Conservation (phyloP, 1,140 invertebrate species). For the Pristionchus pacificus region DNA sequence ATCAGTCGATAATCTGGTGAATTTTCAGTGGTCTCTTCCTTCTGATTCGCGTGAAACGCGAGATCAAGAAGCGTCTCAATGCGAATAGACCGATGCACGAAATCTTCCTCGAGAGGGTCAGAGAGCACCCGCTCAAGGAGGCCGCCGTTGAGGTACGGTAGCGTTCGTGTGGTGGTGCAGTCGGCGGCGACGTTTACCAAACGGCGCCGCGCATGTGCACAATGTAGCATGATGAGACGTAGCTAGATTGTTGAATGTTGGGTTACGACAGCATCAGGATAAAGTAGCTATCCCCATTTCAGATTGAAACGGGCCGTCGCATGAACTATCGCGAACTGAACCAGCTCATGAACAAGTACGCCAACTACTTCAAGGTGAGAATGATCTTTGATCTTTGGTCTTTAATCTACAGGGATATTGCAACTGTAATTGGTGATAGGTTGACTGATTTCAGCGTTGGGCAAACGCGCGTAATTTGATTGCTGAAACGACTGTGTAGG, state of each 20-base stretch:
- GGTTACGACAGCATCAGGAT: slow-evolving; percentile 21
- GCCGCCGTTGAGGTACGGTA: slow-evolving; percentile 16
- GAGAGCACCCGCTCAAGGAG: slow-evolving; percentile 12
- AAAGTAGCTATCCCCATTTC: slow-evolving; percentile 15
- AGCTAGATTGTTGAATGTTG: no score
- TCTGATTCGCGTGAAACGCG: slow-evolving; percentile 14
- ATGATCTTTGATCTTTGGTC: background rate
- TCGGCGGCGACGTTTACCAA: slow-evolving; percentile 9
- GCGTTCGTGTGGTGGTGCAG: background rate
- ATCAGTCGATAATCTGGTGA: no score
- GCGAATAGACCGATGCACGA: slow-evolving; percentile 24
- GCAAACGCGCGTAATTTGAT: no score
- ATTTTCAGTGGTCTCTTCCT: slow-evolving; percentile 18
- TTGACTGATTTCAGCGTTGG: no score
- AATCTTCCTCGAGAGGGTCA: slow-evolving; percentile 31
- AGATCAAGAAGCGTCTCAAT: slow-evolving; percentile 12
- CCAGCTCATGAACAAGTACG: slow-evolving; percentile 45
- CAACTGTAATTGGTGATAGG: no score
- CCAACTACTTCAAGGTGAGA: slow-evolving; percentile 46
- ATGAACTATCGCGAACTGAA: slow-evolving; percentile 54
- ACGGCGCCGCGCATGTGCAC: no score
- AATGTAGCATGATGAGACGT: no score
- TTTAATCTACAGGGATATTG: no score
- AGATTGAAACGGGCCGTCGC: slow-evolving; percentile 34
- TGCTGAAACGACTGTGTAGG: no score